phyloP scores from a whole-genome alignment of 2,888 invertebrate species.

The Parnassius orleans region DNA sequence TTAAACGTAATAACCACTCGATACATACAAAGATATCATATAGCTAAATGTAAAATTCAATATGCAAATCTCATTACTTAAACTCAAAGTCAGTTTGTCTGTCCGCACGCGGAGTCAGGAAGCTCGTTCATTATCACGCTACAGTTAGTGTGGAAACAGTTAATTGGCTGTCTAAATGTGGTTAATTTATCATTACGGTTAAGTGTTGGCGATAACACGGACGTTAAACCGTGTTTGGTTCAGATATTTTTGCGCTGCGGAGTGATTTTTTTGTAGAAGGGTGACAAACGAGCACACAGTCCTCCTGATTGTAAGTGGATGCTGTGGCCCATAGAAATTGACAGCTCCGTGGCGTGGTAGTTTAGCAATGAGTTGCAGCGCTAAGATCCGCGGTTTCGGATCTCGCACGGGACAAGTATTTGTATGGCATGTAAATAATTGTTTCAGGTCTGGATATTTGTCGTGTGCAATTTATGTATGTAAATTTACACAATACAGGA shows the following conservation, averaged over 20 bases:
- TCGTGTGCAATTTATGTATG: too few relatives aligned
- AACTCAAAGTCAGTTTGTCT: constrained; percentile 14
- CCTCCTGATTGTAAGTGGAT: too few relatives aligned
- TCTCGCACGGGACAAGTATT: too few relatives aligned
- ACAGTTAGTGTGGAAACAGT: constrained; percentile 8
- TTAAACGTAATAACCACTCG: too few relatives aligned
- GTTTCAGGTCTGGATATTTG: too few relatives aligned
- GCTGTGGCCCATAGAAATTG: too few relatives aligned
- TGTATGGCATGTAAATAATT: too few relatives aligned
- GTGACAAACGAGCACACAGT: too few relatives aligned
- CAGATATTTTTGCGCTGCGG: background rate
- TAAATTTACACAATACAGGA: too few relatives aligned
- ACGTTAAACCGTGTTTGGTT: constrained; percentile 4
- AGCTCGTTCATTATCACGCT: constrained; percentile 21
- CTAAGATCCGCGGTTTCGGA: too few relatives aligned
- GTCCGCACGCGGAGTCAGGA: constrained; percentile 20
- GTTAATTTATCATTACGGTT: constrained; percentile 22
- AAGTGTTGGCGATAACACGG: constrained; percentile 10
- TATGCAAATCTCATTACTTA: constrained; percentile 14
- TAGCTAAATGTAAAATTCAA: constrained; percentile 4
- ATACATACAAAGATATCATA: background rate
- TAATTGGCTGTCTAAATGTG: constrained; percentile 20
- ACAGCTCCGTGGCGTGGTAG: too few relatives aligned
- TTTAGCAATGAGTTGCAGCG: too few relatives aligned
- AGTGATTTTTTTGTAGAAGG: background rate